A percentile compares a stretch with the other conserved stretches of the same genome.
These are phyloP conservation scores for Odontamblyopus rebecca DNA, from an alignment of 2,797 vertebrate genomes.

Conservation along the genomic window DNA sequence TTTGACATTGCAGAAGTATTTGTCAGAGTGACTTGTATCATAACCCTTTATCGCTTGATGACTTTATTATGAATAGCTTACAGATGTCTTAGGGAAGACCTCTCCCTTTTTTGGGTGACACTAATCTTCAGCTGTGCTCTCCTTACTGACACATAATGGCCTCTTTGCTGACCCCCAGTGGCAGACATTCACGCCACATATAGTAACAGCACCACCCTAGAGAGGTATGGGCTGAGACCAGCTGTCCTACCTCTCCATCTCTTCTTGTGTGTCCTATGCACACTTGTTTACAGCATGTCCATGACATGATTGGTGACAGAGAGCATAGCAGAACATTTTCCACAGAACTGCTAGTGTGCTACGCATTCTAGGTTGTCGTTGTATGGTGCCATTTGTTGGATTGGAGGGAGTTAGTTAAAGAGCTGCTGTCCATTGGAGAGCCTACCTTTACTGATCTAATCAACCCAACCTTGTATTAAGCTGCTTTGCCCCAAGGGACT, in stretches of 20 bases:
- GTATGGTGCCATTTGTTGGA: constrained; percentile 46
- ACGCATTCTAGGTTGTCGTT: constrained; percentile 18
- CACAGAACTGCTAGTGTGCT: constrained; percentile 39
- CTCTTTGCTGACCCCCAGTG: constrained; percentile 60
- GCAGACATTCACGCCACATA: constrained; percentile 19
- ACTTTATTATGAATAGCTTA: constrained; percentile 41
- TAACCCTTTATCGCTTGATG: constrained; percentile 23
- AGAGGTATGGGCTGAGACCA: constrained; percentile 2
- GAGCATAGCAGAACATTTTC: constrained; percentile 29
- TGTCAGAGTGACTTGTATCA: constrained; percentile 10
- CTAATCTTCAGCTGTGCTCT: constrained; percentile 63
- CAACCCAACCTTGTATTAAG: constrained; percentile 73
- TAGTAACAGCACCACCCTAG: constrained; percentile 10
- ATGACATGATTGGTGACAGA: constrained; percentile 40
- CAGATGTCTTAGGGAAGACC: constrained; percentile 85
- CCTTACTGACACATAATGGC: constrained; percentile 7
- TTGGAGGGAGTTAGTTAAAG: constrained; percentile 70
- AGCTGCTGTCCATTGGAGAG: constrained; percentile 61
- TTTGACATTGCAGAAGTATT: constrained; percentile 10
- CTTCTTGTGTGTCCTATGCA: constrained; percentile 3
- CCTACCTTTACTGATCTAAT: constrained; percentile 75
- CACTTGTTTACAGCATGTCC: constrained; percentile 40
- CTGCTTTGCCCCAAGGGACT: constrained; percentile 65
- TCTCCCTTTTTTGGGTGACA: constrained; percentile 50
- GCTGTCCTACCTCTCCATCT: constrained; percentile 20